Evolutionary conservation across 1,140 invertebrate species (phyloP).

Genomic region (Anadara kagoshimensis): DNA sequence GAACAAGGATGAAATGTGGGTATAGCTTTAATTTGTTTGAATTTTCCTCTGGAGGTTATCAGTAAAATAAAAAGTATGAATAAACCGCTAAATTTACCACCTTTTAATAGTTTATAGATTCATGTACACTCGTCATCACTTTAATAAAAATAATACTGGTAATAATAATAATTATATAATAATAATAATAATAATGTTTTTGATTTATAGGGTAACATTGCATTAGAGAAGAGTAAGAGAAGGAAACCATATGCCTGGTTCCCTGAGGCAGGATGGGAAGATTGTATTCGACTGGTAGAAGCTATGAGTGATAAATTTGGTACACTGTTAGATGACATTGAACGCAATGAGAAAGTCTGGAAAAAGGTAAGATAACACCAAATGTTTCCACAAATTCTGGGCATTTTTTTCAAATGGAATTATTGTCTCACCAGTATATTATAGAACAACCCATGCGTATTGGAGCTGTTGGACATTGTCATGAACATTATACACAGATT

Average conservation of each 20-base stretch:
- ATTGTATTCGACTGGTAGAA: slow-evolving; percentile 82
- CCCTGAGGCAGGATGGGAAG: slow-evolving; percentile 84
- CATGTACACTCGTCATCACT: too few relatives aligned
- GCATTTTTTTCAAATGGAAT: neutral
- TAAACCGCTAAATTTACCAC: too few relatives aligned
- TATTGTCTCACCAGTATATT: neutral
- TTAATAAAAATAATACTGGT: too few relatives aligned
- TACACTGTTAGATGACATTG: slow-evolving; percentile 81
- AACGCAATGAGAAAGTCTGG: slow-evolving; percentile 79
- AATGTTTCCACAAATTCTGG: neutral
- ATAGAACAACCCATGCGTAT: neutral
- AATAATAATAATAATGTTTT: too few relatives aligned
- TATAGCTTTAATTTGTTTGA: too few relatives aligned
- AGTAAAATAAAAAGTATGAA: too few relatives aligned
- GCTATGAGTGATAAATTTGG: slow-evolving; percentile 83
- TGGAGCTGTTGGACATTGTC: neutral
- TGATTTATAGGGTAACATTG: slow-evolving; percentile 79
- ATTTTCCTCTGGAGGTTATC: too few relatives aligned
- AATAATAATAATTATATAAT: too few relatives aligned
- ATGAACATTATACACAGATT: neutral
- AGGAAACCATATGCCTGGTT: slow-evolving; percentile 84
- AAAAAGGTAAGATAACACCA: slow-evolving; percentile 76
- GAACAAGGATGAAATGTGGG: too few relatives aligned
- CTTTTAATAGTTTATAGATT: too few relatives aligned
- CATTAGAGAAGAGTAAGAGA: slow-evolving; percentile 82